Evolutionary conservation across 2,888 invertebrate species (phyloP).

Genomic region (Agrotis ipsilon): DNA sequence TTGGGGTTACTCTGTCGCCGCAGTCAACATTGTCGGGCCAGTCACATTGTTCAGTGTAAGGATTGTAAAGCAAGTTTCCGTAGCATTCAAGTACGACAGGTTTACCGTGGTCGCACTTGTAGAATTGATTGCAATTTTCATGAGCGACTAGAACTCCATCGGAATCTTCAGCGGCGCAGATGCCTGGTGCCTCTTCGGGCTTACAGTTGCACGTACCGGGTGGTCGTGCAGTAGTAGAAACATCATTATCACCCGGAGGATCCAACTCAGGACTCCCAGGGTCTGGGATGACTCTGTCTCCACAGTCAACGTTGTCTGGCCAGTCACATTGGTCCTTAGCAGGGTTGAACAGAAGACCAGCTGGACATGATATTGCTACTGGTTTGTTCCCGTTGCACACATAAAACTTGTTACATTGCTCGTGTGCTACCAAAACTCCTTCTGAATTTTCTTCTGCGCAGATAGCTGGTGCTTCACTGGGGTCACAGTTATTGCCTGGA

Average conservation of each 20-base stretch:
- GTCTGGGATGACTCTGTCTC: slow-evolving; percentile 54
- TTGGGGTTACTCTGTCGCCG: slow-evolving; percentile 40
- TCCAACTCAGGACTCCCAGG: neutral
- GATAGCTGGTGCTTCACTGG: slow-evolving; percentile 67
- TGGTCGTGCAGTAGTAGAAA: neutral
- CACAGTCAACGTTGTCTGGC: slow-evolving; percentile 72
- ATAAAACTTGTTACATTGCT: slow-evolving; percentile 75
- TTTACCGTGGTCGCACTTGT: slow-evolving; percentile 65
- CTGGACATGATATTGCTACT: slow-evolving; percentile 58
- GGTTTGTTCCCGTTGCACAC: slow-evolving; percentile 68
- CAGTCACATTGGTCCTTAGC: slow-evolving; percentile 71
- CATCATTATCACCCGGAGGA: neutral
- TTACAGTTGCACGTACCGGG: slow-evolving; percentile 29
- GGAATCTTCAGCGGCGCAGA: slow-evolving; percentile 67
- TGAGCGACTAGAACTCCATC: slow-evolving; percentile 70
- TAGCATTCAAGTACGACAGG: slow-evolving; percentile 65
- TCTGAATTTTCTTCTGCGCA: slow-evolving; percentile 69
- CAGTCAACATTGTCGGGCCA: slow-evolving; percentile 65
- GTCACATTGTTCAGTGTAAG: slow-evolving; percentile 68
- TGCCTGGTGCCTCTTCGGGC: slow-evolving; percentile 67
- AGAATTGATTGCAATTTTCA: slow-evolving; percentile 75
- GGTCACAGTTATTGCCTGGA: slow-evolving; percentile 57
- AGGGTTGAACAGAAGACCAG: slow-evolving; percentile 67
- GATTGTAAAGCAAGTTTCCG: slow-evolving; percentile 63
- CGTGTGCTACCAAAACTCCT: slow-evolving; percentile 70